A percentile compares a stretch with the other conserved stretches of the same genome.
Conservation (phyloP, 2,797 vertebrate species). For the Pseudotriccus pelzelni region DNA sequence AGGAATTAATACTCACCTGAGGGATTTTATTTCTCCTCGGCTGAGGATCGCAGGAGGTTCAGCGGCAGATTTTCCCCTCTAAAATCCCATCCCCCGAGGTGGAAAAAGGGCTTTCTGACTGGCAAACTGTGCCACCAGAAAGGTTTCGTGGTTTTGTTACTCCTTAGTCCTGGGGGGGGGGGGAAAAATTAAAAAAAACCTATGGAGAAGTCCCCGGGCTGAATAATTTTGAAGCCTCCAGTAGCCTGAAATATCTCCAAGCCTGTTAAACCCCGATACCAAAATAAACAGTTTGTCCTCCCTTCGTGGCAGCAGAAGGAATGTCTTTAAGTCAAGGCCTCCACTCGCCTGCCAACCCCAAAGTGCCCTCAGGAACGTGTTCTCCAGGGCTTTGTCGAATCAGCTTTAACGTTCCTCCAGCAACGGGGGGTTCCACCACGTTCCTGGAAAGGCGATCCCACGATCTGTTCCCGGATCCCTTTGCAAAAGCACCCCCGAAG, state of each 20-base stretch:
- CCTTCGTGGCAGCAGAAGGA: conserved; percentile 53
- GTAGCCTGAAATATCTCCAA: conserved; percentile 69
- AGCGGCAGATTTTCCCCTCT: neutral
- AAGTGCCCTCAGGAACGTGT: conserved; percentile 53
- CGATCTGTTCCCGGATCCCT: neutral
- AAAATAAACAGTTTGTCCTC: conserved; percentile 67
- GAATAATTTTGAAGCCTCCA: conserved; percentile 51
- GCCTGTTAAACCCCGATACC: conserved; percentile 62
- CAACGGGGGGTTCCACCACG: neutral
- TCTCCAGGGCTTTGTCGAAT: conserved; percentile 56
- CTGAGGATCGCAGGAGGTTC: neutral
- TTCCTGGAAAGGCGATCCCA: conserved; percentile 54
- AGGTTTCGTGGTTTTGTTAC: neutral
- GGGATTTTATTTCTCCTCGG: neutral
- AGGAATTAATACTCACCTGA: neutral
- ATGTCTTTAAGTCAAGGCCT: conserved; percentile 42
- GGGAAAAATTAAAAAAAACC: neutral
- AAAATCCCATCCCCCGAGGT: neutral
- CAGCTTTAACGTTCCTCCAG: conserved; percentile 27
- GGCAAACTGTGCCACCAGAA: neutral
- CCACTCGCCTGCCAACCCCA: conserved; percentile 55
- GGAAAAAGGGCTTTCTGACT: neutral
- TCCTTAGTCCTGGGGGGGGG: neutral
- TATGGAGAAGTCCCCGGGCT: neutral
- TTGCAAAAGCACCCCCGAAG: neutral